Percentiles rank a stretch among this genome's conserved stretches.
Evolutionary conservation across 2,888 invertebrate genomes (phyloP).

Genomic region (Drosophila atripex): DNA sequence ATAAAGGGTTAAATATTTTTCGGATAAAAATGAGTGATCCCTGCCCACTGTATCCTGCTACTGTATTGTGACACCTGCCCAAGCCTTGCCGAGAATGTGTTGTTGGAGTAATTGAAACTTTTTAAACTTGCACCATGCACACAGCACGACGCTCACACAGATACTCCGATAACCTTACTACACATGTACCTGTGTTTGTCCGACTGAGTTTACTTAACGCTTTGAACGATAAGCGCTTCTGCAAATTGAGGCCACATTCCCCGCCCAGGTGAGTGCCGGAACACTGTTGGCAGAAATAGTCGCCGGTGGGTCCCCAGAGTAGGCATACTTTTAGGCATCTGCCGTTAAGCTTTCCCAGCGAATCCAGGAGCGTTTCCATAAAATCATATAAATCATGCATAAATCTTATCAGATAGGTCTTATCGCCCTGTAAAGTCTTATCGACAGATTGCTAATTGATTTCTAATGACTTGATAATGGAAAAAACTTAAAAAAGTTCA

Average conservation of each 20-base stretch:
- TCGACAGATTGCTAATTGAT: constrained; percentile 48
- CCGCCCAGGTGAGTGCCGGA: constrained; percentile 22
- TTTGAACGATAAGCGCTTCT: constrained; percentile 63
- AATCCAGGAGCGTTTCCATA: background rate
- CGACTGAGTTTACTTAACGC: constrained; percentile 58
- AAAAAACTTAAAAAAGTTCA: constrained; percentile 15
- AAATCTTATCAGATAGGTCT: constrained; percentile 1
- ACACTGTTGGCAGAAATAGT: background rate
- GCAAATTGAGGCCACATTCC: constrained; percentile 62
- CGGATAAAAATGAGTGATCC: background rate
- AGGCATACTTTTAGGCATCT: constrained; percentile 66
- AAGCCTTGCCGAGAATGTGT: constrained; percentile 20
- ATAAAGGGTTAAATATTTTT: background rate
- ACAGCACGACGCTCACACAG: constrained; percentile 18
- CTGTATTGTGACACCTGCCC: constrained; percentile 38
- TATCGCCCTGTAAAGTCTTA: constrained; percentile 18
- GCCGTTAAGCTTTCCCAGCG: background rate
- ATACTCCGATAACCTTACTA: constrained; percentile 24
- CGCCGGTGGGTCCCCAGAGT: background rate
- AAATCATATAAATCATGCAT: constrained; percentile 1
- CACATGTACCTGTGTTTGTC: constrained; percentile 30
- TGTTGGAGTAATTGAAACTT: constrained; percentile 50
- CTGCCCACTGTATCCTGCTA: constrained; percentile 43
- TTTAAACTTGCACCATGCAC: constrained; percentile 45
- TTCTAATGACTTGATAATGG: constrained; percentile 47